phyloP scores from a whole-genome alignment of 2,888 invertebrate species.

The Drosophila falleni region DNA sequence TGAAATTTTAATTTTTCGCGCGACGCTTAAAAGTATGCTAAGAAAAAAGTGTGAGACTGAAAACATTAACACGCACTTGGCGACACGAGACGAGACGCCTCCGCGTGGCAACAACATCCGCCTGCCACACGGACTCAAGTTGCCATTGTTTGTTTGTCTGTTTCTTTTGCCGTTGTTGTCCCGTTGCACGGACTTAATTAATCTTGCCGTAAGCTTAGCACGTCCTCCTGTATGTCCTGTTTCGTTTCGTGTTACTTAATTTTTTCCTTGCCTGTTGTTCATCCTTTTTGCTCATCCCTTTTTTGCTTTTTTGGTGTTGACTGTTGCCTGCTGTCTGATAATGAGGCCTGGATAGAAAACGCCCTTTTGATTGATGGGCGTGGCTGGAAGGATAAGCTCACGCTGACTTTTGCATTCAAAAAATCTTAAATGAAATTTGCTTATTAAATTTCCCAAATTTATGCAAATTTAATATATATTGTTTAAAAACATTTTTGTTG shows the following conservation, averaged over 20 bases:
- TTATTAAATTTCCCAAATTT: neutral
- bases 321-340: conserved; percentile 53
- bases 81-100: conserved; percentile 6
- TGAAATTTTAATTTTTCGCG: conserved; percentile 80
- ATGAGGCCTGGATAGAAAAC: conserved; percentile 38
- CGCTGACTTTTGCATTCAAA: conserved; percentile 49
- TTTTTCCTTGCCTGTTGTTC: conserved; percentile 34
- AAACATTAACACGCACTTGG: conserved; percentile 61
- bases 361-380: conserved; percentile 59
- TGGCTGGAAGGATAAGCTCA: conserved; percentile 1
- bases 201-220: conserved; percentile 78
- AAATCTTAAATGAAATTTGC: conserved; percentile 13
- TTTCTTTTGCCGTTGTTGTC: conserved; percentile 15
- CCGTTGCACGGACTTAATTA: conserved; percentile 71
- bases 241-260: conserved; percentile 50
- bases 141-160: conserved; percentile 44
- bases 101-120: conserved; percentile 30
- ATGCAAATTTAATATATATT: conserved; percentile 16
- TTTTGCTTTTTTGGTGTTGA: conserved; percentile 25
- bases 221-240: conserved; percentile 62
- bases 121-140: conserved; percentile 45
- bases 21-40: conserved; percentile 72
- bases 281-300: conserved; percentile 35
- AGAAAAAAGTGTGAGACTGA: conserved; percentile 41
- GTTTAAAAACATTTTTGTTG: conserved; percentile 10